These are phyloP conservation scores for Amphipoea oculea DNA, from an alignment of 2,888 invertebrate species.

Conservation along the genomic window DNA sequence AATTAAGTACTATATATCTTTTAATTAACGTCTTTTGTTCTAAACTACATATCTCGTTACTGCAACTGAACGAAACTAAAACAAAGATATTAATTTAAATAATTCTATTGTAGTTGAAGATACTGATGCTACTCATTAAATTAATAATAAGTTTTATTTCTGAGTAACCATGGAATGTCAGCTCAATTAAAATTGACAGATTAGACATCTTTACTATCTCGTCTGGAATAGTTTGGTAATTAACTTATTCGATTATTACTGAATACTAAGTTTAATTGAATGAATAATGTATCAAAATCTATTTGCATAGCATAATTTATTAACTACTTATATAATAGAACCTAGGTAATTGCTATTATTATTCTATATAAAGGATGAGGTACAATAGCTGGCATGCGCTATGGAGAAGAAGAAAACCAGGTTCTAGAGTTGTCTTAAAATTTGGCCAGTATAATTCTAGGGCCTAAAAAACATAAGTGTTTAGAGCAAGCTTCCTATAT, in stretches of 20 bases:
- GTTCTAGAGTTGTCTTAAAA: not conserved
- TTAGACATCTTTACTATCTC: constrained; percentile 18
- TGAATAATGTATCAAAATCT: not conserved
- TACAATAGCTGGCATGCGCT: not conserved
- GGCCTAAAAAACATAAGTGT: not conserved
- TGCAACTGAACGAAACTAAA: not conserved
- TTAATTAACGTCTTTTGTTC: constrained; percentile 21
- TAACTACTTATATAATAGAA: not conserved
- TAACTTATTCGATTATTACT: constrained; percentile 4
- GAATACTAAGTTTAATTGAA: not conserved
- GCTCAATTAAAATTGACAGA: constrained; percentile 28
- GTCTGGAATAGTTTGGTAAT: constrained; percentile 21
- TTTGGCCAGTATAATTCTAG: not conserved
- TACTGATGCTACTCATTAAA: constrained; percentile 1
- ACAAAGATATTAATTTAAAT: constrained; percentile 23
- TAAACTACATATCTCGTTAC: not conserved
- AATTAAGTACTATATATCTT: constrained; percentile 4
- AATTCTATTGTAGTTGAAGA: constrained; percentile 10
- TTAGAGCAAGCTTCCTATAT: not conserved
- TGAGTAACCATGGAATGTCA: constrained; percentile 21
- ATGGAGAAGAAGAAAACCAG: not conserved
- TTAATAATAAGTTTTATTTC: constrained; percentile 27
- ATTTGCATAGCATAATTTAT: not conserved
- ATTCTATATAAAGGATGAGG: not conserved
- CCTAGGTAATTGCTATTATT: not conserved